Conservation (phyloP, 2,888 invertebrate species). For the Tenthredo distinguenda region DNA sequence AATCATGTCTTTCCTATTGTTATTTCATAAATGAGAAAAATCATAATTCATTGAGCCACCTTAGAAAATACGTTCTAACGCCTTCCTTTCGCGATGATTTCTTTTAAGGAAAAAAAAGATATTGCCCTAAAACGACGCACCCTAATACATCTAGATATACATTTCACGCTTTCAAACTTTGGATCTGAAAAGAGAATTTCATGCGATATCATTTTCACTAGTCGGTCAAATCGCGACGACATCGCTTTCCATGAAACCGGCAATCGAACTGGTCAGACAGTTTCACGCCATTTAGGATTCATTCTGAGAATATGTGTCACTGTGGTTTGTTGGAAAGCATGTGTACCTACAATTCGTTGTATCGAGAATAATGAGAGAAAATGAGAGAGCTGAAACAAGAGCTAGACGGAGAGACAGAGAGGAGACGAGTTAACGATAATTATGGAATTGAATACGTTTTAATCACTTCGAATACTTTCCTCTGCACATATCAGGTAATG, state of each 20-base stretch:
- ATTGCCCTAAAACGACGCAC: not conserved
- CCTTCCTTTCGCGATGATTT: too few species aligned
- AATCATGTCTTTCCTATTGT: too few species aligned
- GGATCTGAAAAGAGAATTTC: not conserved
- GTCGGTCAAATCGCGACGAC: not conserved
- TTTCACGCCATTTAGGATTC: slow-evolving; percentile 26
- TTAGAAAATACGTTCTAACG: too few species aligned
- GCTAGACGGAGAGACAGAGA: not conserved
- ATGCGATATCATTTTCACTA: not conserved
- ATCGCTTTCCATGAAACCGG: slow-evolving; percentile 20
- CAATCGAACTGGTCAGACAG: slow-evolving; percentile 14
- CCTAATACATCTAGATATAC: not conserved
- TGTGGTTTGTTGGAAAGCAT: slow-evolving; percentile 5
- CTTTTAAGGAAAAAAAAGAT: not conserved
- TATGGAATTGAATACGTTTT: not conserved
- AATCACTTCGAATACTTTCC: not conserved
- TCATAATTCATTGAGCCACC: too few species aligned
- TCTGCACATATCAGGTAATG: not conserved
- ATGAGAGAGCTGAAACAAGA: not conserved
- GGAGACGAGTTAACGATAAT: not conserved
- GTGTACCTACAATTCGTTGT: not conserved
- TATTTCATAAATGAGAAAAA: too few species aligned
- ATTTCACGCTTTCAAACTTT: not conserved
- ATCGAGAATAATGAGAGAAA: not conserved
- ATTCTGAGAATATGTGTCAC: slow-evolving; percentile 18